Evolutionary conservation across 2,797 vertebrate species (phyloP).

Genomic region (Sparidentex hasta): DNA sequence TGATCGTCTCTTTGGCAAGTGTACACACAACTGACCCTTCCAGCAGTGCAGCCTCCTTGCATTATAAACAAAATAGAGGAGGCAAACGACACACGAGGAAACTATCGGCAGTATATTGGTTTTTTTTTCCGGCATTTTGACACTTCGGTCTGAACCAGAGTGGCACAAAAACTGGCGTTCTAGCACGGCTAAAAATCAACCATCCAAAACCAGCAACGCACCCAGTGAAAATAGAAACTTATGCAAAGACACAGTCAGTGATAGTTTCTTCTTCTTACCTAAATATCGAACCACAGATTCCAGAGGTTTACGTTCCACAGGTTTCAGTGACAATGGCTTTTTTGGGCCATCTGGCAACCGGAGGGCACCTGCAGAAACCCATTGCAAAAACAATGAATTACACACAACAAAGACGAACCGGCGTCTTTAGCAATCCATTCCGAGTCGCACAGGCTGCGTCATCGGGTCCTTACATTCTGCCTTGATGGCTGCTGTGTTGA

Average conservation of each 20-base stretch:
- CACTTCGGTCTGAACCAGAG: background rate
- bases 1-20: too few species aligned
- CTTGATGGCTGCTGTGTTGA: constrained; percentile 97
- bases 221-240: background rate
- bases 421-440: background rate
- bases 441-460: background rate
- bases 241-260: background rate
- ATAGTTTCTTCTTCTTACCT: constrained; percentile 81
- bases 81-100: too few species aligned
- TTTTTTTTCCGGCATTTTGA: background rate
- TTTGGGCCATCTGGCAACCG: constrained; percentile 92
- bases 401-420: background rate
- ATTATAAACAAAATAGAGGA: too few species aligned
- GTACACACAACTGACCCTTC: too few species aligned
- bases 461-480: constrained; percentile 91
- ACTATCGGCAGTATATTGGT: too few species aligned
- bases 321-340: constrained; percentile 91
- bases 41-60: too few species aligned
- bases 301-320: constrained; percentile 94
- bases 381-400: background rate
- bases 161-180: too few species aligned
- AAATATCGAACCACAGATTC: constrained; percentile 96
- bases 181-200: background rate
- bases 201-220: background rate
- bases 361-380: constrained; percentile 88